Evolutionary conservation across 2,797 vertebrate species (phyloP).

Genomic region (Philypnodon macrostomus): DNA sequence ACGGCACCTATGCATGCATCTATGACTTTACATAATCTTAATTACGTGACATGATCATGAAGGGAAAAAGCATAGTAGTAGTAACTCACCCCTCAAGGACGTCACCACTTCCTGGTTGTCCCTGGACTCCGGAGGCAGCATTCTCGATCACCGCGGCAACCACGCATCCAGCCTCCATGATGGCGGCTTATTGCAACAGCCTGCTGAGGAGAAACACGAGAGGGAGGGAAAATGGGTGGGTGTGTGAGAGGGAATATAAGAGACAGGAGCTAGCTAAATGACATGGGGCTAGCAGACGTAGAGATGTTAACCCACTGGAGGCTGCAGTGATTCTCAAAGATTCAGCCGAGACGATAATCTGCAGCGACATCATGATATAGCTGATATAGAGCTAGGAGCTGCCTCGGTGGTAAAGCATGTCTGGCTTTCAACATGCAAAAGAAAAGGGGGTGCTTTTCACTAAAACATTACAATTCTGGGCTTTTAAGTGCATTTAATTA

Average conservation of each 20-base stretch:
- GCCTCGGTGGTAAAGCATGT: conserved; percentile 31
- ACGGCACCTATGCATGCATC: too few relatives aligned
- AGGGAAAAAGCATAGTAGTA: conserved; percentile 25
- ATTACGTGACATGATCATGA: conserved; percentile 26
- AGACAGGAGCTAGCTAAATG: conserved; percentile 12
- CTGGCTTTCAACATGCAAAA: conserved; percentile 29
- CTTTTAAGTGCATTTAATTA: neutral
- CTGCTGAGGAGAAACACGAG: conserved; percentile 63
- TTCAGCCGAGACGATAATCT: conserved; percentile 53
- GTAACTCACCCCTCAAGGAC: conserved; percentile 77
- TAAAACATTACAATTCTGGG: conserved; percentile 7
- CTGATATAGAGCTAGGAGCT: conserved; percentile 36
- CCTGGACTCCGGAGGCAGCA: conserved; percentile 69
- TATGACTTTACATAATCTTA: conserved; percentile 26
- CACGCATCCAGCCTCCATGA: conserved; percentile 80
- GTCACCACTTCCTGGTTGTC: conserved; percentile 75
- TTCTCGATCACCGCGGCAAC: conserved; percentile 78
- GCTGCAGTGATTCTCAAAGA: conserved; percentile 51
- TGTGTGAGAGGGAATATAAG: conserved; percentile 37
- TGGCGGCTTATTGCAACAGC: conserved; percentile 76
- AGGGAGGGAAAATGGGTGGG: conserved; percentile 30
- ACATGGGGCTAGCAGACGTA: conserved; percentile 50
- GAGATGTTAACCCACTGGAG: conserved; percentile 63
- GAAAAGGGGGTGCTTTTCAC: too few relatives aligned
- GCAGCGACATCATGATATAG: conserved; percentile 64